phyloP scores from a whole-genome alignment of 2,797 vertebrate genomes.

The Pangasius krempfi region DNA sequence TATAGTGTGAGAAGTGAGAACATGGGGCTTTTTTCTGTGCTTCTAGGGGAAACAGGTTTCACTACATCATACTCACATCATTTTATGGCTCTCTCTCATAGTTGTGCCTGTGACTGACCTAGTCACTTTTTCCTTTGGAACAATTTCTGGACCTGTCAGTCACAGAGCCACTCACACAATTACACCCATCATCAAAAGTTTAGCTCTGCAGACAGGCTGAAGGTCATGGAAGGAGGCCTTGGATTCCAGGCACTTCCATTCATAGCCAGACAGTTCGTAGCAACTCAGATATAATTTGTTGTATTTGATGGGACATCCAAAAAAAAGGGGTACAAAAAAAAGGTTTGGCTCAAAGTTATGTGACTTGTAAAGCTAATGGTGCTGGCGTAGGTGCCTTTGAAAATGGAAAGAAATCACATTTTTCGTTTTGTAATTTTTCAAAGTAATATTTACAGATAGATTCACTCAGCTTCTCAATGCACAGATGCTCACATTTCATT shows the following conservation, averaged over 20 bases:
- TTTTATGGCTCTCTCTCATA: constrained; percentile 44
- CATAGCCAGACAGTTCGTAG: constrained; percentile 13
- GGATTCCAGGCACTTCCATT: constrained; percentile 16
- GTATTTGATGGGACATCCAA: constrained; percentile 14
- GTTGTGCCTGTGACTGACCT: constrained; percentile 39
- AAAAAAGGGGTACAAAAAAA: background rate
- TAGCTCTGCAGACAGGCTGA: constrained; percentile 33
- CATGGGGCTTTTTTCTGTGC: constrained; percentile 5
- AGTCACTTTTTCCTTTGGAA: constrained; percentile 56
- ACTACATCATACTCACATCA: constrained; percentile 26
- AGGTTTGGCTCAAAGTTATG: background rate
- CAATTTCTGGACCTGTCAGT: constrained; percentile 58
- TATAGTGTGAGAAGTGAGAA: background rate
- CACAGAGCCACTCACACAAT: constrained; percentile 61
- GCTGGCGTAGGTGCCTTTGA: constrained; percentile 3
- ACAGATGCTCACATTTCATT: background rate
- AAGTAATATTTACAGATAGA: background rate
- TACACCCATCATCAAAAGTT: constrained; percentile 47
- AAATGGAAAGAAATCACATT: background rate
- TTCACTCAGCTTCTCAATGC: background rate
- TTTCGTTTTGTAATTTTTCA: background rate
- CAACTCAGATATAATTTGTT: constrained; percentile 37
- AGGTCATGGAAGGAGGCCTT: constrained; percentile 38
- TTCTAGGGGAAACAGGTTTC: constrained; percentile 27
- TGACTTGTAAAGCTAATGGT: constrained; percentile 19